Evolutionary conservation across 2,888 invertebrate species (phyloP), one percentile per base, ranked within the genome.

Genomic region (Euspilapteryx auroguttella): DNA sequence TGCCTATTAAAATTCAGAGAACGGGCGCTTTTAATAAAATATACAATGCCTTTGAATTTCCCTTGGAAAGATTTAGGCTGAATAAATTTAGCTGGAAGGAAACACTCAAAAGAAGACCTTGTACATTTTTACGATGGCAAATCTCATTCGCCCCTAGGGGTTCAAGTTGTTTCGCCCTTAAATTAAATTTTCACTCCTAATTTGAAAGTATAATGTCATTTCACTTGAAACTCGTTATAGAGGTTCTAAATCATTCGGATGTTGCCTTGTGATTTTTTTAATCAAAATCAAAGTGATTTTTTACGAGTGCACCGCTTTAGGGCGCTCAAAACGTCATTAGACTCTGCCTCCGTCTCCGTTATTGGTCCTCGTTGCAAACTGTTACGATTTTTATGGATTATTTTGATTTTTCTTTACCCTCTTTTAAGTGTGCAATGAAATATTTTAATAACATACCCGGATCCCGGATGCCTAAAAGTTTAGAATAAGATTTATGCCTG

Each of bases 201-300:
- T 77, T 77, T 77, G 75, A 77, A 77, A 77, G 76, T 77, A 76
- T 77, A 77, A 77, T 76, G 77, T 76, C 76, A 76, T 77, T 69
- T 65, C 63, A 75, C 69, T 77, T 65, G 76, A 61, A 75, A 65
- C 68, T 55, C 61, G 71, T 76, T 77, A 77, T 76, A 77, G 76
- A 77, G 76, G 66, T 71, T 75, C 71, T 76, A 76, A 76, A 77
- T 77, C 76, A 77, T 77, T 65, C 61, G 56, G 56, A 66, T 64
- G 56, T 63, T 62, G 58, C 53, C 50, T 55, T 58, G 48, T 51
- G 58, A 44, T 73, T 73, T 69, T 75, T 75, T 73, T 75, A 73
- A 75, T 75, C 71, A 75, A 71, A 73, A 73, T 68, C 59, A 66
- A 65, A 69, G 71, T 71, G 71, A 69, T 69, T 71, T 69, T 75